These are phyloP conservation scores for Drosophila lacertosa DNA, from an alignment of 1,140 invertebrate species.

Conservation along the genomic window DNA sequence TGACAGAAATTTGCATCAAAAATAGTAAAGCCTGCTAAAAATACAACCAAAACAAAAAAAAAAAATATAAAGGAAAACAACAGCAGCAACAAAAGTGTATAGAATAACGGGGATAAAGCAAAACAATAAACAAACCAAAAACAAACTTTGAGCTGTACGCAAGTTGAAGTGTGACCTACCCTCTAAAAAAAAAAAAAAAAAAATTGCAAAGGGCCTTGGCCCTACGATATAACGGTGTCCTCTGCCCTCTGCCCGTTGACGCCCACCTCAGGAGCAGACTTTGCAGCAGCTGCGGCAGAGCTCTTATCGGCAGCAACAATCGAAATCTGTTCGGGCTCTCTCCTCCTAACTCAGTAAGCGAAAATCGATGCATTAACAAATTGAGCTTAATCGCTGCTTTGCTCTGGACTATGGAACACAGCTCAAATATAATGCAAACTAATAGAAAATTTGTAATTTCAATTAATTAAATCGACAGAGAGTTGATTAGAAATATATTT, in stretches of 20 bases:
- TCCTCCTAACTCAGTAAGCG: slow-evolving; percentile 47
- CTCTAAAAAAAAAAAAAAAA: not conserved
- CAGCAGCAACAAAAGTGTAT: slow-evolving; percentile 19
- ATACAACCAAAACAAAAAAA: slow-evolving; percentile 8
- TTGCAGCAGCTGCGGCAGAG: slow-evolving; percentile 13
- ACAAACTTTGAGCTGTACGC: slow-evolving; percentile 3
- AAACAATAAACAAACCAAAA: slow-evolving; percentile 11
- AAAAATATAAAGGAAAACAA: slow-evolving; percentile 11
- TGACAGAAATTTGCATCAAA: slow-evolving; percentile 11
- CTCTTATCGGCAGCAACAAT: slow-evolving; percentile 60
- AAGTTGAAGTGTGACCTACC: slow-evolving; percentile 5
- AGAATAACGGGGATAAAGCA: not conserved
- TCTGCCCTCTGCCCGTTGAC: not conserved
- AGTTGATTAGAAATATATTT: too few species aligned
- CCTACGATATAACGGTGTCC: slow-evolving; percentile 7
- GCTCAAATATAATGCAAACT: not conserved
- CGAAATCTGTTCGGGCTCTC: slow-evolving; percentile 43
- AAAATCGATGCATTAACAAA: slow-evolving; percentile 62
- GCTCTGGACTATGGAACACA: slow-evolving; percentile 4
- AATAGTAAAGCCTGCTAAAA: slow-evolving; percentile 35
- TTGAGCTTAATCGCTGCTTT: slow-evolving; percentile 4
- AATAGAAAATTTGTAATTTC: too few species aligned
- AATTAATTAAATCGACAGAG: too few species aligned
- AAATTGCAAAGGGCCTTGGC: slow-evolving; percentile 34
- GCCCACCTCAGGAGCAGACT: not conserved